These are phyloP conservation scores for Fissipunctia ypsillon DNA, from an alignment of 2,888 invertebrate species.

Conservation along the genomic window DNA sequence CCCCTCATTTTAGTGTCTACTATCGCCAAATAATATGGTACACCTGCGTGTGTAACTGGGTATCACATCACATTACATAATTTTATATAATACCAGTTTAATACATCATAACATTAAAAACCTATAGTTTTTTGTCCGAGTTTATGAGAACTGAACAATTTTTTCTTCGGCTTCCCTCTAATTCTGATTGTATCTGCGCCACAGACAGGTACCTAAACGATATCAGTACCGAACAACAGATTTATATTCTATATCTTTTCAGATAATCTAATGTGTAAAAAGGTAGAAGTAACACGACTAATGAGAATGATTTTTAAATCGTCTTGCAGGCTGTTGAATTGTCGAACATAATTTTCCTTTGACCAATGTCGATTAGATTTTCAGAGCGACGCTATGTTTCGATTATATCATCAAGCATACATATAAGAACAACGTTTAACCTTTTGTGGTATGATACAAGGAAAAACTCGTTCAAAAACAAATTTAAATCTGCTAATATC, in stretches of 20 bases:
- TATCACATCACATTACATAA: no score
- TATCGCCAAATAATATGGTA: no score
- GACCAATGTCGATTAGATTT: conserved; percentile 8
- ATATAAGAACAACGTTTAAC: neutral
- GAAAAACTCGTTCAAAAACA: conserved; percentile 13
- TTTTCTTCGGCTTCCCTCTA: no score
- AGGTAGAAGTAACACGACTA: conserved; percentile 8
- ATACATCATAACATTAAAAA: no score
- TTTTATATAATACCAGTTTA: no score
- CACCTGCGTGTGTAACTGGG: no score
- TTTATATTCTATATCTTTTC: conserved; percentile 14
- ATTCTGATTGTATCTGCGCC: no score
- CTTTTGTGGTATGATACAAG: neutral
- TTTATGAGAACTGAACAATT: no score
- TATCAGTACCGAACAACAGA: conserved; percentile 31
- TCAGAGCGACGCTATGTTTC: neutral
- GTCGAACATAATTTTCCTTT: conserved; percentile 2
- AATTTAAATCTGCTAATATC: conserved; percentile 8
- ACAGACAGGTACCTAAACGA: no score
- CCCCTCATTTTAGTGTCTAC: no score
- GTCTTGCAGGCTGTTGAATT: neutral
- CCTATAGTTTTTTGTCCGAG: no score
- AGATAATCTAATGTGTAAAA: conserved; percentile 31
- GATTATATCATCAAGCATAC: neutral
- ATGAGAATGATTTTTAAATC: conserved; percentile 13